These are phyloP conservation scores for Chiloscyllium punctatum DNA, from an alignment of 2,797 vertebrate species.

Conservation along the genomic window DNA sequence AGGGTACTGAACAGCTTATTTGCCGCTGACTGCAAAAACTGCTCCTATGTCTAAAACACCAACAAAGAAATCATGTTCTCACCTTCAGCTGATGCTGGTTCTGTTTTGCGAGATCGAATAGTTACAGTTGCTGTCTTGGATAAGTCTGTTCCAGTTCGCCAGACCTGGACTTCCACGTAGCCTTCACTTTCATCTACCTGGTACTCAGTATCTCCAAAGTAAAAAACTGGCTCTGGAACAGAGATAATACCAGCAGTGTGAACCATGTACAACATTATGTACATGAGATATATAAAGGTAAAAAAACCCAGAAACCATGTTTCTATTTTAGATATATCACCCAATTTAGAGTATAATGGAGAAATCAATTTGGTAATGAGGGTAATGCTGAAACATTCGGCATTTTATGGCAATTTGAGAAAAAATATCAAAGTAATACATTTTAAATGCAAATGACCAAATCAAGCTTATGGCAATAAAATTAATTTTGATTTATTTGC, in stretches of 20 bases:
- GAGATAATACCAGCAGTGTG: slow-evolving; percentile 39
- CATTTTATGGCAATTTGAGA: background rate
- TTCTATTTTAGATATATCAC: background rate
- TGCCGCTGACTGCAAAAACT: background rate
- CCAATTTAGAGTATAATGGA: background rate
- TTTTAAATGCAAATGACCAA: background rate
- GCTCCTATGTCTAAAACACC: background rate
- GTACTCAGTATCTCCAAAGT: slow-evolving; percentile 74
- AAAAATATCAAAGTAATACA: background rate
- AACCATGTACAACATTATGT: background rate
- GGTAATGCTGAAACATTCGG: background rate
- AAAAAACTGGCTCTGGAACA: slow-evolving; percentile 72
- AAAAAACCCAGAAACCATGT: background rate
- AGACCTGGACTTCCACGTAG: slow-evolving; percentile 74
- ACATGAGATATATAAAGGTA: background rate
- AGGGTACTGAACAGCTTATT: background rate
- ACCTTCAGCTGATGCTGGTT: slow-evolving; percentile 81
- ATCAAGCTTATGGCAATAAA: background rate
- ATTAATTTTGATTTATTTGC: background rate
- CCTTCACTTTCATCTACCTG: slow-evolving; percentile 80
- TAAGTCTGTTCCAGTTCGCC: slow-evolving; percentile 82
- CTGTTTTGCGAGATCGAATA: slow-evolving; percentile 77
- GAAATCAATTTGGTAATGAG: background rate
- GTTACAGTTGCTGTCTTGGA: slow-evolving; percentile 76
- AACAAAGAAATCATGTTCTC: slow-evolving; percentile 41